Evolutionary conservation across 1,140 invertebrate genomes (phyloP).

Genomic region (Drosophila sucinea): DNA sequence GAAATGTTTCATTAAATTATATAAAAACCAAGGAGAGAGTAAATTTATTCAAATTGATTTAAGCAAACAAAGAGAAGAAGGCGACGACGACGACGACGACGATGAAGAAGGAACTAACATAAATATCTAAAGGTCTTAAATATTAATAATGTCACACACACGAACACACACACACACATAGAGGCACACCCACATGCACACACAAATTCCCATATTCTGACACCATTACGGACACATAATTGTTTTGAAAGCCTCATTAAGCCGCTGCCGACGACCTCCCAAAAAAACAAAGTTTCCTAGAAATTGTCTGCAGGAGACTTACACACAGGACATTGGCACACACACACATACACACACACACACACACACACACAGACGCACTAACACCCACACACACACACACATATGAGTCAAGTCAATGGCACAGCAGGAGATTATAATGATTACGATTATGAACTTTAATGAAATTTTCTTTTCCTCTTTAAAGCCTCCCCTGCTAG

Average conservation of each 20-base stretch:
- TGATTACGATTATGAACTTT: slow-evolving; percentile 67
- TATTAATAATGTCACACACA: slow-evolving; percentile 69
- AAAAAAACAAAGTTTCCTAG: slow-evolving; percentile 26
- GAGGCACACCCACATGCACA: slow-evolving; percentile 5
- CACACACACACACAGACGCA: slow-evolving; percentile 9
- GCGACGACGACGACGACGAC: slow-evolving; percentile 24
- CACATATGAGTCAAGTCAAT: slow-evolving; percentile 7
- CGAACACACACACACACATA: slow-evolving; percentile 31
- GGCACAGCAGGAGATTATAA: slow-evolving; percentile 66
- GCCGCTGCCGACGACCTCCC: slow-evolving; percentile 10
- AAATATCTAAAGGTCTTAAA: slow-evolving; percentile 46
- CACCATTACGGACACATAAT: slow-evolving; percentile 54
- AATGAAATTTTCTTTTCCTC: slow-evolving; percentile 51
- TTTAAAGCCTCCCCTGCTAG: slow-evolving; percentile 67
- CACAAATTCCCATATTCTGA: slow-evolving; percentile 15
- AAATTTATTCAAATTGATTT: slow-evolving; percentile 57
- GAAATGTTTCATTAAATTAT: slow-evolving; percentile 54
- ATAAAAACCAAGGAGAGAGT: slow-evolving; percentile 29
- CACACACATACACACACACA: background rate
- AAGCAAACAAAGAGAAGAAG: slow-evolving; percentile 34
- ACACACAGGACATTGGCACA: slow-evolving; percentile 7
- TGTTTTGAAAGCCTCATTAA: slow-evolving; percentile 79
- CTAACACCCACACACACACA: slow-evolving; percentile 1
- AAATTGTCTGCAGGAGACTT: slow-evolving; percentile 5
- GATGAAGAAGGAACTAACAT: slow-evolving; percentile 23